A percentile compares a stretch with the other conserved stretches of the same genome.
phyloP scores from a whole-genome alignment of 2,797 vertebrate genomes.

The Kryptolebias ocellatus region DNA sequence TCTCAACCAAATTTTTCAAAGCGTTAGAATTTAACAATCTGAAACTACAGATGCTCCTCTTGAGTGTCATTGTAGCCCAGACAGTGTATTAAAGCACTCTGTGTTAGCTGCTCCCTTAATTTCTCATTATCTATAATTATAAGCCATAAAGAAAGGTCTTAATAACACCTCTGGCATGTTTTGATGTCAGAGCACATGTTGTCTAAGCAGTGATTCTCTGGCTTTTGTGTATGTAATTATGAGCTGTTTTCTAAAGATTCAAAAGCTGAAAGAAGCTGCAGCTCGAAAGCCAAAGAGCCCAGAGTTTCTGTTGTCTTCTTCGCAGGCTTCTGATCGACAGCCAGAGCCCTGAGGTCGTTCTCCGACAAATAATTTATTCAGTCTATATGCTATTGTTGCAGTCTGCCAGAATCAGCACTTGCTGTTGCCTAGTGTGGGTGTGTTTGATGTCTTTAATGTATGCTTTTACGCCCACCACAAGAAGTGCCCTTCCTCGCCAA shows the following conservation, averaged over 20 bases:
- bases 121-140: conserved; percentile 23
- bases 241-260: conserved; percentile 21
- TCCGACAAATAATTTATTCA: conserved; percentile 35
- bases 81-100: conserved; percentile 9
- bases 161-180: conserved; percentile 18
- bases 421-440: conserved; percentile 41
- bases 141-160: conserved; percentile 1
- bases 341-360: conserved; percentile 33
- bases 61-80: not conserved
- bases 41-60: not conserved
- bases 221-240: conserved; percentile 13
- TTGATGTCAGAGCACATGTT: conserved; percentile 27
- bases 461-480: conserved; percentile 56
- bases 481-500: conserved; percentile 42
- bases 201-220: conserved; percentile 12
- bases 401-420: conserved; percentile 44
- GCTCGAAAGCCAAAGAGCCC: not conserved
- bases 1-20: not conserved
- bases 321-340: conserved; percentile 9
- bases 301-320: conserved; percentile 12
- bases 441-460: conserved; percentile 60
- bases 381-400: conserved; percentile 35
- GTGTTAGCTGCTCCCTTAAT: conserved; percentile 13
- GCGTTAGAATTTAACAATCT: not conserved
- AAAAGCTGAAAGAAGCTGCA: conserved; percentile 12